A percentile compares a stretch with the other conserved stretches of the same genome.
Evolutionary conservation across 2,888 invertebrate species (phyloP).

Genomic region (Cordilura impudica): DNA sequence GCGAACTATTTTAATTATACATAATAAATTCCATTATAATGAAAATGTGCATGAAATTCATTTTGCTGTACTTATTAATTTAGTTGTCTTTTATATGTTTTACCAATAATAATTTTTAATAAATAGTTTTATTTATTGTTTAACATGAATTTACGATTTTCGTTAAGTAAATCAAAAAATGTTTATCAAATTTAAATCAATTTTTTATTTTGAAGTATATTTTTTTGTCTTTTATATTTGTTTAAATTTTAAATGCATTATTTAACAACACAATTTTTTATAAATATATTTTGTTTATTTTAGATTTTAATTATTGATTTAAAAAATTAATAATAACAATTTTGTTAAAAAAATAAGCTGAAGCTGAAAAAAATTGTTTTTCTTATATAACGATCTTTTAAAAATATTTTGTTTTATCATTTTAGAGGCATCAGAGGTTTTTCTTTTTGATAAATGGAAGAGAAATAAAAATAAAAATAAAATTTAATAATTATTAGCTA

Average conservation of each 20-base stretch:
- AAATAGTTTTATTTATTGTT: constrained; percentile 28
- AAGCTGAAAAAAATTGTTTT: constrained; percentile 30
- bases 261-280: constrained; percentile 63
- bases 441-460: too few relatives aligned
- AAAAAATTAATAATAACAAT: constrained; percentile 54
- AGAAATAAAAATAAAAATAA: too few relatives aligned
- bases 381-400: constrained; percentile 40
- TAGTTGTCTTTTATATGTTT: constrained; percentile 17
- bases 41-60: constrained; percentile 62
- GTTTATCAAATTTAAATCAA: constrained; percentile 51
- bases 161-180: constrained; percentile 32
- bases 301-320: constrained; percentile 34
- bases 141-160: constrained; percentile 33
- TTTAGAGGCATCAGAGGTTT: constrained; percentile 61
- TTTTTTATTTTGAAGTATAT: constrained; percentile 57
- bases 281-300: constrained; percentile 36
- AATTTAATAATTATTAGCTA: too few relatives aligned
- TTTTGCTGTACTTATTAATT: constrained; percentile 23
- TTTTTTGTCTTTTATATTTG: constrained; percentile 45
- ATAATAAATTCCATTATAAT: constrained; percentile 60
- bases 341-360: constrained; percentile 50
- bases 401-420: too few relatives aligned
- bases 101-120: constrained; percentile 32
- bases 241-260: constrained; percentile 62
- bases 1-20: constrained; percentile 47